Evolutionary conservation across 2,888 invertebrate species (phyloP).

Genomic region (Temnothorax ravouxi): DNA sequence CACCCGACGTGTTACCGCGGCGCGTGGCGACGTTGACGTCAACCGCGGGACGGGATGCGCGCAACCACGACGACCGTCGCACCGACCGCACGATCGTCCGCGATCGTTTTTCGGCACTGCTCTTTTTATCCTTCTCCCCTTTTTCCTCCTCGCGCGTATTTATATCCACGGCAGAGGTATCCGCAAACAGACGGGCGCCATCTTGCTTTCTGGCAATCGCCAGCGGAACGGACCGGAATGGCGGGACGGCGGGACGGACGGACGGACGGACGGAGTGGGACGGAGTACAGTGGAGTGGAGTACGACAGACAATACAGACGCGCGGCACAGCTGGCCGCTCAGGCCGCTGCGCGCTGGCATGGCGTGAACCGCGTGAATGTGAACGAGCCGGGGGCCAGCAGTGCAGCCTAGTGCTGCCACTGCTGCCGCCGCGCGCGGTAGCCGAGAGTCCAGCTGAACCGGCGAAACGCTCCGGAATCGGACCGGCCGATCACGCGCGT

Average conservation of each 20-base stretch:
- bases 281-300: no score
- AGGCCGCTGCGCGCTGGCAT: not conserved
- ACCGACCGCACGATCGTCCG: conserved; percentile 57
- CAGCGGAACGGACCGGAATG: conserved; percentile 71
- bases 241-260: conserved; percentile 56
- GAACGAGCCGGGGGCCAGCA: not conserved
- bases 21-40: conserved; percentile 47
- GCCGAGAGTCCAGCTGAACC: not conserved
- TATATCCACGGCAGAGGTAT: conserved; percentile 81
- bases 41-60: conserved; percentile 45
- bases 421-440: not conserved
- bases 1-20: conserved; percentile 43
- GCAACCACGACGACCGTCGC: conserved; percentile 56
- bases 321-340: conserved; percentile 67
- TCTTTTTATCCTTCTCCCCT: conserved; percentile 70
- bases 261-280: no score
- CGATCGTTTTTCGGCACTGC: conserved; percentile 72
- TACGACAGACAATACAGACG: conserved; percentile 26
- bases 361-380: not conserved
- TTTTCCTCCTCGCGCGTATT: conserved; percentile 77
- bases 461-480: conserved; percentile 48
- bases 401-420: not conserved
- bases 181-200: conserved; percentile 84
- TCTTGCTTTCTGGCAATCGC: conserved; percentile 80
- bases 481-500: not conserved